A percentile compares a stretch with the other conserved stretches of the same genome.
Conservation (phyloP, 2,888 invertebrate species). For the Dryocosmus kuriphilus region DNA sequence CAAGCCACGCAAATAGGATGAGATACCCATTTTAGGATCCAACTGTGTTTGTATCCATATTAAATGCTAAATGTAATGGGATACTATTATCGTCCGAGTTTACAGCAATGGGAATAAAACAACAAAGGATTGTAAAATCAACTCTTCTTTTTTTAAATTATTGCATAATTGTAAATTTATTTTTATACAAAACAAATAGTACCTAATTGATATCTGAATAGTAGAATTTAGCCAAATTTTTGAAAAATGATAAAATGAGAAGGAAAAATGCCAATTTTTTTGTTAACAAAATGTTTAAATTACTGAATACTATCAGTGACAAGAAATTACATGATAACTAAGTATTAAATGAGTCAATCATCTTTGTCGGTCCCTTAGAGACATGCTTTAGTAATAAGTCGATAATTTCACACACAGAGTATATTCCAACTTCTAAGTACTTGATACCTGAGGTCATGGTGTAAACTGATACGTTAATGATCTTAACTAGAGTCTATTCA, state of each 20-base stretch:
- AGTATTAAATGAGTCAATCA: background rate
- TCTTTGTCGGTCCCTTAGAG: background rate
- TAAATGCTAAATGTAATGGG: background rate
- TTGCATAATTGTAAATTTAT: too few relatives aligned
- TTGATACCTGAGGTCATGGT: background rate
- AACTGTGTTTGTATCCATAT: background rate
- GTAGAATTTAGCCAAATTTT: too few relatives aligned
- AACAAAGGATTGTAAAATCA: too few relatives aligned
- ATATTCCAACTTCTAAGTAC: background rate
- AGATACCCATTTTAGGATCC: background rate
- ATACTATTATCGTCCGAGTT: background rate
- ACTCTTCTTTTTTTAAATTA: too few relatives aligned
- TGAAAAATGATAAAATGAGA: too few relatives aligned
- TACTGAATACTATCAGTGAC: too few relatives aligned
- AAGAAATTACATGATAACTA: background rate
- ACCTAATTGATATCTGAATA: too few relatives aligned
- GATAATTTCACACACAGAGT: background rate
- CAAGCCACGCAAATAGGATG: background rate
- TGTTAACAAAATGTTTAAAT: too few relatives aligned
- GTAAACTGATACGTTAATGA: constrained; percentile 19
- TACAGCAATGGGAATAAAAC: too few relatives aligned
- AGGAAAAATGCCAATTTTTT: too few relatives aligned
- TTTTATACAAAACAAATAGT: too few relatives aligned
- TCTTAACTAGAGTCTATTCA: constrained; percentile 15
- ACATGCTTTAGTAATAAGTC: background rate